These are phyloP conservation scores for Gryon sp. DNA, from an alignment of 1,140 invertebrate genomes.

Conservation along the genomic window DNA sequence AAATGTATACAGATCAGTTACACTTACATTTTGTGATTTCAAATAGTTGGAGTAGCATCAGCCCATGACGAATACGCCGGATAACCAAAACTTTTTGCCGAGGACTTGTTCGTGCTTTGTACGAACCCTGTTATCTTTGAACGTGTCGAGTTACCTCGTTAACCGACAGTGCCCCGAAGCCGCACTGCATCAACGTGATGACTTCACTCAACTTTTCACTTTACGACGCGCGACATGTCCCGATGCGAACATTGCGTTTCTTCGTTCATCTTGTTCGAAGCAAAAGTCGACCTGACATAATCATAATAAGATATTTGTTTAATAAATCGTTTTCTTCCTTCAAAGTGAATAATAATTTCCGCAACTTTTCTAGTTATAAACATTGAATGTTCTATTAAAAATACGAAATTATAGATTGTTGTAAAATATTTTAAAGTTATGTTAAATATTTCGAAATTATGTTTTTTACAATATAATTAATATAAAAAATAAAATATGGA, in stretches of 20 bases:
- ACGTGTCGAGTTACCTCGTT: conserved; percentile 73
- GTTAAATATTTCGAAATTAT: no score
- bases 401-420: no score
- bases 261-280: conserved; percentile 2
- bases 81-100: conserved; percentile 68
- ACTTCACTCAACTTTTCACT: conserved; percentile 65
- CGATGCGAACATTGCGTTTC: conserved; percentile 12
- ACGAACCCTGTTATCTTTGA: conserved; percentile 70
- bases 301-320: conserved; percentile 29
- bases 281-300: conserved; percentile 15
- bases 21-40: conserved; percentile 40
- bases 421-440: no score
- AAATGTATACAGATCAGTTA: conserved; percentile 36
- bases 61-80: conserved; percentile 47
- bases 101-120: conserved; percentile 67
- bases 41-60: conserved; percentile 41
- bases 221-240: conserved; percentile 48
- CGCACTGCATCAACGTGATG: conserved; percentile 50
- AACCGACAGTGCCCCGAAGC: conserved; percentile 67
- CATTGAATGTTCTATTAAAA: no score
- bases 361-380: no score
- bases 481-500: no score
- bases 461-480: no score
- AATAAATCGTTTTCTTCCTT: conserved; percentile 11
- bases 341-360: no score